Percentiles rank a stretch among this genome's conserved stretches.
These are phyloP conservation scores for Acipenser transmontanus DNA, from an alignment of 2,797 vertebrate genomes.

Conservation along the genomic window DNA sequence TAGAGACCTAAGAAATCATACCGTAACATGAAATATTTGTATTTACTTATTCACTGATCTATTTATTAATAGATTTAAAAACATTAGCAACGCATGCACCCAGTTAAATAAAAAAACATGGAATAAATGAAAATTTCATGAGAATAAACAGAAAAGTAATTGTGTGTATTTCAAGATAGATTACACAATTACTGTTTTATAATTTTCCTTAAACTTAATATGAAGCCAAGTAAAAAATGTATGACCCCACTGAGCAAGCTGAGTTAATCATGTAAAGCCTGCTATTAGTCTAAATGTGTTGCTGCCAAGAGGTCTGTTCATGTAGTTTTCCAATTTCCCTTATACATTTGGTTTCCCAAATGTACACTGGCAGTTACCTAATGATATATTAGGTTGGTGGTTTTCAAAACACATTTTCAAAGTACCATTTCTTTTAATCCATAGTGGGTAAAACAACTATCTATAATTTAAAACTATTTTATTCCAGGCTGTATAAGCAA, in stretches of 20 bases:
- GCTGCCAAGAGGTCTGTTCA: slow-evolving; percentile 24
- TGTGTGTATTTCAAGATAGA: slow-evolving; percentile 49
- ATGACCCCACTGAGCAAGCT: slow-evolving; percentile 40
- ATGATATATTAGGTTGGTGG: slow-evolving; percentile 1
- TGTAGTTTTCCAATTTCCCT: slow-evolving; percentile 34
- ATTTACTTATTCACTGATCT: too few relatives aligned
- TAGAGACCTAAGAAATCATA: too few relatives aligned
- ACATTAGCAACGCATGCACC: slow-evolving; percentile 19
- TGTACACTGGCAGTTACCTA: background rate
- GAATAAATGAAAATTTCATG: slow-evolving; percentile 40
- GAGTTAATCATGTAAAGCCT: slow-evolving; percentile 45
- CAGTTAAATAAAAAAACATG: background rate
- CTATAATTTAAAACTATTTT: background rate
- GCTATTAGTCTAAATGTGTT: slow-evolving; percentile 39
- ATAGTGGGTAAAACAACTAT: too few relatives aligned
- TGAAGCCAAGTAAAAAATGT: slow-evolving; percentile 49
- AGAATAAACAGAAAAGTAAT: slow-evolving; percentile 42
- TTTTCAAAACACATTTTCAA: background rate
- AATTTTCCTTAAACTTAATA: slow-evolving; percentile 51
- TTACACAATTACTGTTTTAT: slow-evolving; percentile 51
- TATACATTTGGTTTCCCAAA: background rate
- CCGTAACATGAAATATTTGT: too few relatives aligned
- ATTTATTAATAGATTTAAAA: slow-evolving; percentile 27
- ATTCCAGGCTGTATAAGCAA: background rate
- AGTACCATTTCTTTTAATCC: background rate